phyloP scores from a whole-genome alignment of 2,888 invertebrate species.

The Mesorhabditis belari region DNA sequence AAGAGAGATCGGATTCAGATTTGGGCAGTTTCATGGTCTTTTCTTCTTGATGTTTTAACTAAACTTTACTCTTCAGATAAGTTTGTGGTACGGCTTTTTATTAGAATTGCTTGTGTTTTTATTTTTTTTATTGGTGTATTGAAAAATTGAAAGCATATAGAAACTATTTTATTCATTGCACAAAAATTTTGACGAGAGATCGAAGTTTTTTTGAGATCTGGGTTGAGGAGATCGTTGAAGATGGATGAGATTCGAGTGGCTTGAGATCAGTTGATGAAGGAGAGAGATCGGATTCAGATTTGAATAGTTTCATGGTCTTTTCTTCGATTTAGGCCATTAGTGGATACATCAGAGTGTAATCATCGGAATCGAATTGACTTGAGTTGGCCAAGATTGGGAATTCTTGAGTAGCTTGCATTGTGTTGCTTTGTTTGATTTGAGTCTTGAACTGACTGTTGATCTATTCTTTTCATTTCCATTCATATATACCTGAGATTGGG shows the following conservation, averaged over 20 bases:
- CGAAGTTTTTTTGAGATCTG: no score
- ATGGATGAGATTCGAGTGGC: background rate
- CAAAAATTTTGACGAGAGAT: no score
- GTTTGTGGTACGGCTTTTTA: no score
- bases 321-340: background rate
- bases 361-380: background rate
- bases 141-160: no score
- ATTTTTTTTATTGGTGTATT: no score
- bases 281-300: background rate
- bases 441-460: background rate
- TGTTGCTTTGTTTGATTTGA: background rate
- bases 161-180: no score
- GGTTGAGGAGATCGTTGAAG: background rate
- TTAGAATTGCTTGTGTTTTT: no score
- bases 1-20: background rate
- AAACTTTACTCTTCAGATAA: no score
- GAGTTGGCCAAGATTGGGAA: background rate
- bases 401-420: background rate
- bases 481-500: background rate
- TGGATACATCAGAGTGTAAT: background rate
- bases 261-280: background rate
- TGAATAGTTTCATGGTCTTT: background rate
- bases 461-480: background rate
- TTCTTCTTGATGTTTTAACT: no score
- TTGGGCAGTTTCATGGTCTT: background rate